phyloP scores from a whole-genome alignment of 2,113 vertebrate genomes.

The Rhagologus leucostigma region DNA sequence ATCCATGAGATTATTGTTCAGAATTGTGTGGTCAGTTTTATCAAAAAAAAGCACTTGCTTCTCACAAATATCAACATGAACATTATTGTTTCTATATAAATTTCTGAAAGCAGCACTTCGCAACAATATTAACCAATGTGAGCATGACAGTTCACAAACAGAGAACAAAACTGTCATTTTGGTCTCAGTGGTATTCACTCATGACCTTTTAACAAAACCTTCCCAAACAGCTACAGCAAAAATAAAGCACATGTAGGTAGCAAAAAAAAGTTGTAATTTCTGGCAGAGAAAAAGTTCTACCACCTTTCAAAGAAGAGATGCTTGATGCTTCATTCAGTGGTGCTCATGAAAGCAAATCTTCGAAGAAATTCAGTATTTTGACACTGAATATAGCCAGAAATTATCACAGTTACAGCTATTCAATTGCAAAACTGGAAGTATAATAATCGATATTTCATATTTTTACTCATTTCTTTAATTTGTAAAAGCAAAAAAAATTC shows the following conservation, averaged over 20 bases:
- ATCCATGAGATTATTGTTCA: neutral
- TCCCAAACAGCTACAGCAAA: neutral
- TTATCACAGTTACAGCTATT: neutral
- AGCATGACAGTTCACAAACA: neutral
- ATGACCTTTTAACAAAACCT: neutral
- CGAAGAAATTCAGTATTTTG: neutral
- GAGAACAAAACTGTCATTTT: neutral
- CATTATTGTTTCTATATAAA: neutral
- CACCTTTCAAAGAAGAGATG: neutral
- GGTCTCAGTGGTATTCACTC: neutral
- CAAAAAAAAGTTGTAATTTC: neutral
- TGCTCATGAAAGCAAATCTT: neutral
- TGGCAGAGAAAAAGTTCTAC: neutral
- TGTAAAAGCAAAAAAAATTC: neutral
- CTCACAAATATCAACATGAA: neutral
- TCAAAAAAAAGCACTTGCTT: neutral
- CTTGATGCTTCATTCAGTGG: neutral
- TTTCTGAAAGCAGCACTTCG: neutral
- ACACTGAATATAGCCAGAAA: neutral
- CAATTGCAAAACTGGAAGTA: neutral
- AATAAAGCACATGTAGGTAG: neutral
- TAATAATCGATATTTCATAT: accelerated
- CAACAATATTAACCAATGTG: neutral
- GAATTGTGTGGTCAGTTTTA: neutral
- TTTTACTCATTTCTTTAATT: neutral